phyloP scores from a whole-genome alignment of 2,888 invertebrate species.

The Ceriagrion tenellum region DNA sequence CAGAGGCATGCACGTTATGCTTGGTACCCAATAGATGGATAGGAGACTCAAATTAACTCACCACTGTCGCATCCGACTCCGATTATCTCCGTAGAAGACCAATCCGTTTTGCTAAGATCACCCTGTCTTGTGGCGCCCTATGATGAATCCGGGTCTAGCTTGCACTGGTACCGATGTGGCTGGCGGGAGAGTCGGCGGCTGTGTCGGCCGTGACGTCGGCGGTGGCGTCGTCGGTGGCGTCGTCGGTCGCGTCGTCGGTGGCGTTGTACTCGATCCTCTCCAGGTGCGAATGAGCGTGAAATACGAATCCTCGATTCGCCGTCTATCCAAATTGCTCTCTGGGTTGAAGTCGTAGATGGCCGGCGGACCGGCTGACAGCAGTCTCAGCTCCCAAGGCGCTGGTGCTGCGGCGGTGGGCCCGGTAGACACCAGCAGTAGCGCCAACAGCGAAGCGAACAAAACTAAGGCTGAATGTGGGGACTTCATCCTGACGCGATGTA shows the following conservation, averaged over 20 bases:
- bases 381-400: conserved; percentile 1
- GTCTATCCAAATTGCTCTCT: no score
- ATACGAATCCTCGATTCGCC: no score
- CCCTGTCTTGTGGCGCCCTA: not conserved
- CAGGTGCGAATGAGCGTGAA: no score
- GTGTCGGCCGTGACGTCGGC: not conserved
- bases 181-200: no score
- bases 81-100: not conserved
- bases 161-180: not conserved
- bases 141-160: not conserved
- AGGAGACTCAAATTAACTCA: not conserved
- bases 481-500: not conserved
- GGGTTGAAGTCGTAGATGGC: no score
- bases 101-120: not conserved
- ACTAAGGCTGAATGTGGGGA: no score
- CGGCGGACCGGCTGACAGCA: conserved; percentile 19
- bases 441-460: not conserved
- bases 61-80: no score
- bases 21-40: no score
- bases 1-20: no score
- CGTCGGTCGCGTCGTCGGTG: no score
- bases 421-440: not conserved
- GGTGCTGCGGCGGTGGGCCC: no score
- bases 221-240: no score
- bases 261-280: not conserved